These are phyloP conservation scores for Pheosia tremula DNA, from an alignment of 2,888 invertebrate genomes.

Conservation along the genomic window DNA sequence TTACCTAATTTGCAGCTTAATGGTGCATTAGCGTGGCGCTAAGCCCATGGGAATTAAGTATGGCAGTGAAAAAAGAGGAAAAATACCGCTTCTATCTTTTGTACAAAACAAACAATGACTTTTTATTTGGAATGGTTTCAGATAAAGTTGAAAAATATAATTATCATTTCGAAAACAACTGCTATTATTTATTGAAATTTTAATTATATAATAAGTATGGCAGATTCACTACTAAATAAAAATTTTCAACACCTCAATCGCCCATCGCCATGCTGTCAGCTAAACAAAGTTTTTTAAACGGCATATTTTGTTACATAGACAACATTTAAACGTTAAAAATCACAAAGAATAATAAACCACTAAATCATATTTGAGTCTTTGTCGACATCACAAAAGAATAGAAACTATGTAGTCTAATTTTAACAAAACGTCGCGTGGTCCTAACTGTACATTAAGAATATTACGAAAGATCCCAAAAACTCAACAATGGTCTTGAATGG, in stretches of 20 bases:
- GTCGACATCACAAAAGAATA: conserved; percentile 69
- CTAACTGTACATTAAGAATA: conserved; percentile 70
- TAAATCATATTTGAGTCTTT: conserved; percentile 77
- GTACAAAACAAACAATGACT: conserved; percentile 63
- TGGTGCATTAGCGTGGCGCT: conserved; percentile 63
- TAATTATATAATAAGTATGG: not conserved
- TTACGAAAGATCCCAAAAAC: conserved; percentile 66
- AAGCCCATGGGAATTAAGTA: conserved; percentile 65
- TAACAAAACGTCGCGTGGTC: conserved; percentile 65
- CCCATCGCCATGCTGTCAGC: not conserved
- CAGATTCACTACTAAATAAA: not conserved
- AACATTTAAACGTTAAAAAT: conserved; percentile 8
- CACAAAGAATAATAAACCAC: conserved; percentile 57
- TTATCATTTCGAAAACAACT: not conserved
- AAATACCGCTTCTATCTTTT: conserved; percentile 44
- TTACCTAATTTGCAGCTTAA: conserved; percentile 78
- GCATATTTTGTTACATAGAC: conserved; percentile 13
- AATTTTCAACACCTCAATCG: not conserved
- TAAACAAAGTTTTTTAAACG: not conserved
- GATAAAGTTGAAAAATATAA: conserved; percentile 38
- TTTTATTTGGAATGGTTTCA: conserved; percentile 50
- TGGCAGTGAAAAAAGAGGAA: conserved; percentile 47
- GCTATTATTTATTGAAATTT: no score
- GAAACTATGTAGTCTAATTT: conserved; percentile 71
- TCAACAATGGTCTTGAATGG: conserved; percentile 72